Percentiles rank a stretch among this genome's conserved stretches.
phyloP scores from a whole-genome alignment of 30 jellyfish, hydroid and myxozoan species.

The Chrysaora quinquecirrha region DNA sequence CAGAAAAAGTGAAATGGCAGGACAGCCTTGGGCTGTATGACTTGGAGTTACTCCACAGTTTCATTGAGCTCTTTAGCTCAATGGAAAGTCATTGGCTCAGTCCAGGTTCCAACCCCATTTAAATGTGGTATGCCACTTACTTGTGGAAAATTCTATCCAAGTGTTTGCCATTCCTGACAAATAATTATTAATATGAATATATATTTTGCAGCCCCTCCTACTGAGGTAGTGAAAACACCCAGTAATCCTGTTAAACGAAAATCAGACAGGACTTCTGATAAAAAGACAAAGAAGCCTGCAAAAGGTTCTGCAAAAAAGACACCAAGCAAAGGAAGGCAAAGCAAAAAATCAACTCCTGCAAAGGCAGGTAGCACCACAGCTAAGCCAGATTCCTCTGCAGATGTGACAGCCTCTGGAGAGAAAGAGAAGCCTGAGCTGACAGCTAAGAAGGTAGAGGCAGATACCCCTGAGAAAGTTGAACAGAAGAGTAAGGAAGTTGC shows the following conservation, averaged over 20 bases:
- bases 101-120: no score
- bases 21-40: no score
- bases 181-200: no score
- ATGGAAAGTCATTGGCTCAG: no score
- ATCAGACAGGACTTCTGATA: conserved; percentile 15
- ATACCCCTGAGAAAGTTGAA: neutral
- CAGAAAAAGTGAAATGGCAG: no score
- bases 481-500: neutral
- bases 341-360: conserved; percentile 26
- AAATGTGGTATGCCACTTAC: no score
- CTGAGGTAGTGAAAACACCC: neutral
- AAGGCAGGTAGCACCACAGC: neutral
- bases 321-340: conserved; percentile 3
- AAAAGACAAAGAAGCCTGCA: conserved; percentile 58
- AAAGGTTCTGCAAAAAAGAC: conserved; percentile 40
- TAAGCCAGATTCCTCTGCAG: neutral
- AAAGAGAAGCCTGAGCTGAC: no score
- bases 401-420: neutral
- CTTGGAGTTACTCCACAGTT: no score
- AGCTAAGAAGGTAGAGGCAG: no score
- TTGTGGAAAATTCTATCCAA: no score
- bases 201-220: neutral
- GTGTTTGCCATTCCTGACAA: no score
- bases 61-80: no score
- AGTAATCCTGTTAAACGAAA: neutral